phyloP scores from a whole-genome alignment of 2,797 vertebrate genomes.

The Pterois miles region DNA sequence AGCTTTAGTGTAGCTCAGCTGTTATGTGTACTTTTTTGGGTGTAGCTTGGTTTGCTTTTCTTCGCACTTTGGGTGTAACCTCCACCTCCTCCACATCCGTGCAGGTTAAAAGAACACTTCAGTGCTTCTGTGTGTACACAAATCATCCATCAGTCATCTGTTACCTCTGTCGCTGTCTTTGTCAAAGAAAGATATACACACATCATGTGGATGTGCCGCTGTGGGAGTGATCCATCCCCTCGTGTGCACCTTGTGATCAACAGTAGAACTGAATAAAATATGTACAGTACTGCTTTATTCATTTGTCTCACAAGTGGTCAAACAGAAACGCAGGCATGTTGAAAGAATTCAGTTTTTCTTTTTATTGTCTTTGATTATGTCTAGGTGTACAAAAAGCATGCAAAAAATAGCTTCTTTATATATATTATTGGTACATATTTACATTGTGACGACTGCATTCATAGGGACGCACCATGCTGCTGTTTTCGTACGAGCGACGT shows the following conservation, averaged over 20 bases:
- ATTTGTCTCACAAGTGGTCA: neutral
- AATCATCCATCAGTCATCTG: neutral
- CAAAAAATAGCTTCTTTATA: conserved; percentile 93
- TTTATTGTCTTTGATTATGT: conserved; percentile 83
- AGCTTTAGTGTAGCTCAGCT: neutral
- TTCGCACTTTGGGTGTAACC: conserved; percentile 44
- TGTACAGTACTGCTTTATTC: conserved; percentile 15
- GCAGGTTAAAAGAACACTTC: neutral
- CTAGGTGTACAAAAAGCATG: conserved; percentile 92
- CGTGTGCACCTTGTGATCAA: conserved; percentile 29
- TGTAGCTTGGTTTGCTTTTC: conserved; percentile 47
- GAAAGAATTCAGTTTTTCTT: conserved; percentile 39
- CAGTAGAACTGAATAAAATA: conserved; percentile 50
- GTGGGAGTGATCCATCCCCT: conserved; percentile 11
- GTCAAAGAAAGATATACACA: conserved; percentile 7
- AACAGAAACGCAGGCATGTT: conserved; percentile 12
- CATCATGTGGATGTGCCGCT: neutral
- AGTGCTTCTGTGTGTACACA: conserved; percentile 12
- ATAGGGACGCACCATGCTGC: conserved; percentile 81
- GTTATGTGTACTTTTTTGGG: conserved; percentile 50
- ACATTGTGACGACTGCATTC: conserved; percentile 84
- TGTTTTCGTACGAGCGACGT: conserved; percentile 28
- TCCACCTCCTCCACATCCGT: neutral
- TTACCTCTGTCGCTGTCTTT: neutral
- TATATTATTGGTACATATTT: conserved; percentile 92